Evolutionary conservation across 2,888 invertebrate species (phyloP).

Genomic region (Tanypteryx hageni): DNA sequence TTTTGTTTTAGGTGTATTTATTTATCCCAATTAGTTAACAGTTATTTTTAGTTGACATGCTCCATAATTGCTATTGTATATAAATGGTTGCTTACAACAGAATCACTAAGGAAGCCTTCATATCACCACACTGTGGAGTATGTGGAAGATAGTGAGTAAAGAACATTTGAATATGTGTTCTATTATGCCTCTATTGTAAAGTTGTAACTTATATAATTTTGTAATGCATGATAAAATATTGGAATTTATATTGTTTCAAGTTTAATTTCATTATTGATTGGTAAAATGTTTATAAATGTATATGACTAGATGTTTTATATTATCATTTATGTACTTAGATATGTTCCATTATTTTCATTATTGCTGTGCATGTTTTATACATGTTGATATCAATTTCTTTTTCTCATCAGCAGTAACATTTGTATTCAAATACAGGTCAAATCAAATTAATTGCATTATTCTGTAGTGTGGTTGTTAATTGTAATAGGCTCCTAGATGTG

Average conservation of each 20-base stretch:
- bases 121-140: slow-evolving; percentile 59
- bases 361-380: slow-evolving; percentile 31
- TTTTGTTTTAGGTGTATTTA: slow-evolving; percentile 58
- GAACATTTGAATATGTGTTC: slow-evolving; percentile 62
- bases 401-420: background rate
- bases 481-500: slow-evolving; percentile 38
- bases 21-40: slow-evolving; percentile 31
- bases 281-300: slow-evolving; percentile 49
- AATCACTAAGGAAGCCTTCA: slow-evolving; percentile 61
- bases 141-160: slow-evolving; percentile 63
- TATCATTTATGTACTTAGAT: background rate
- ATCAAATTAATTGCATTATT: slow-evolving; percentile 11
- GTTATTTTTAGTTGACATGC: slow-evolving; percentile 45
- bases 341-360: slow-evolving; percentile 41
- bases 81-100: slow-evolving; percentile 62
- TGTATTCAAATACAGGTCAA: slow-evolving; percentile 38
- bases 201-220: slow-evolving; percentile 1
- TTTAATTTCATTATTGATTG: slow-evolving; percentile 29
- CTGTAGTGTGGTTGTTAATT: slow-evolving; percentile 35
- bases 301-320: slow-evolving; percentile 37
- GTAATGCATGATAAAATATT: slow-evolving; percentile 26
- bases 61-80: slow-evolving; percentile 50
- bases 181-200: slow-evolving; percentile 48
- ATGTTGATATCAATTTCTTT: slow-evolving; percentile 22
- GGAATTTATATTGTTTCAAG: slow-evolving; percentile 38